Percentiles rank a stretch among this genome's conserved stretches.
Conservation (phyloP, 2,113 vertebrate species). For the Clarias batrachus region DNA sequence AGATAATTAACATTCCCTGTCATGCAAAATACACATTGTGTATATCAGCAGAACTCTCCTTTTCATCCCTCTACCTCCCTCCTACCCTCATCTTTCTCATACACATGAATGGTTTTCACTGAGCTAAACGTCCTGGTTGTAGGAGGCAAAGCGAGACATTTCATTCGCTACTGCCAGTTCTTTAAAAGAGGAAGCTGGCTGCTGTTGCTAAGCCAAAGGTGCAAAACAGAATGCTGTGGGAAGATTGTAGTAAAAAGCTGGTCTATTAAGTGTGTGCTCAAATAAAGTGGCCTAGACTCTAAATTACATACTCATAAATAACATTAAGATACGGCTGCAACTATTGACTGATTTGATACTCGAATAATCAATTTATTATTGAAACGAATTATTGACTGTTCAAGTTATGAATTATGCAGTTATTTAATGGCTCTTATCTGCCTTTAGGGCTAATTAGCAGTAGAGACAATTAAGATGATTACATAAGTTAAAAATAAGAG, state of each 20-base stretch:
- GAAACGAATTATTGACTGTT: too few species aligned
- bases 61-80: background rate
- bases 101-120: conserved; percentile 17
- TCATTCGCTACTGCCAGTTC: conserved; percentile 1
- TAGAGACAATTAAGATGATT: too few species aligned
- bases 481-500: too few species aligned
- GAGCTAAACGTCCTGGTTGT: conserved; percentile 15
- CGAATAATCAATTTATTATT: too few species aligned
- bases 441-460: too few species aligned
- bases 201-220: conserved; percentile 16
- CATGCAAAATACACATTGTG: conserved; percentile 45
- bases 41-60: conserved; percentile 39
- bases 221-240: background rate
- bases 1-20: conserved; percentile 52
- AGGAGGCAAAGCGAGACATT: conserved; percentile 9
- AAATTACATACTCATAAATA: too few species aligned
- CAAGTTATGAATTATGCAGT: too few species aligned
- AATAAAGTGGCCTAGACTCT: background rate
- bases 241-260: conserved; percentile 5
- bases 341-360: too few species aligned
- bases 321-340: background rate
- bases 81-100: background rate
- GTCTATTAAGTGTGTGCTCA: background rate
- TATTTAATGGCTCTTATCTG: too few species aligned
- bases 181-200: background rate